Evolutionary conservation across 2,888 invertebrate species (phyloP).

Genomic region (Lomographa bimaculata): DNA sequence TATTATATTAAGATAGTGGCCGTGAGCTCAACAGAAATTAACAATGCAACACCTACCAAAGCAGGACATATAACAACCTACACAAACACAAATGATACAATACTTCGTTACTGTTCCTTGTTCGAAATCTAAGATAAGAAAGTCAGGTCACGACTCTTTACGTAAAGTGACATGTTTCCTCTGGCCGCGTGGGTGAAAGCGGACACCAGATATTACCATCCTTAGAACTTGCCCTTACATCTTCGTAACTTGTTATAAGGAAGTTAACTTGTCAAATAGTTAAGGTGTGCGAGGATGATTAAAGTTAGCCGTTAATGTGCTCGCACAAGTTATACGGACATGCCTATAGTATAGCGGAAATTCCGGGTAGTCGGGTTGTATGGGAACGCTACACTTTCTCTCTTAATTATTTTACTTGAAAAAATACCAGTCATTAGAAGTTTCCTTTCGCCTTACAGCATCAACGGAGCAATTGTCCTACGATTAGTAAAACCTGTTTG

Average conservation of each 20-base stretch:
- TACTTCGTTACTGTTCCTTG: slow-evolving; percentile 11
- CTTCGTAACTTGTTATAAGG: slow-evolving; percentile 48
- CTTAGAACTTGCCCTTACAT: slow-evolving; percentile 47
- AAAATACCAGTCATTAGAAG: too few relatives aligned
- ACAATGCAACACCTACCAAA: not conserved
- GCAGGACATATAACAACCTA: slow-evolving; percentile 2
- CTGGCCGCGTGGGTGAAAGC: slow-evolving; percentile 58
- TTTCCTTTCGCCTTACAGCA: too few relatives aligned
- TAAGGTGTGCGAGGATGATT: too few relatives aligned
- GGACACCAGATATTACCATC: slow-evolving; percentile 34
- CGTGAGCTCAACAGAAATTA: too few relatives aligned
- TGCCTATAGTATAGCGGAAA: not conserved
- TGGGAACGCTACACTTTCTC: not conserved
- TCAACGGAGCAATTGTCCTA: too few relatives aligned
- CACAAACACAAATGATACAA: slow-evolving; percentile 3
- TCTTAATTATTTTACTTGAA: too few relatives aligned
- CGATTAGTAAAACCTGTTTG: too few relatives aligned
- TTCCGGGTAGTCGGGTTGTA: slow-evolving; percentile 3
- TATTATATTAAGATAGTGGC: too few relatives aligned
- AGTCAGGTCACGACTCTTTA: slow-evolving; percentile 48
- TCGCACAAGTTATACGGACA: too few relatives aligned
- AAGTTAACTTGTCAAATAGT: slow-evolving; percentile 23
- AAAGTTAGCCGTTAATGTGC: too few relatives aligned
- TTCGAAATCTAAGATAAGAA: slow-evolving; percentile 19
- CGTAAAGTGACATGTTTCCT: slow-evolving; percentile 43